phyloP scores from a whole-genome alignment of 2,113 vertebrate species.

The Toxostoma redivivum region DNA sequence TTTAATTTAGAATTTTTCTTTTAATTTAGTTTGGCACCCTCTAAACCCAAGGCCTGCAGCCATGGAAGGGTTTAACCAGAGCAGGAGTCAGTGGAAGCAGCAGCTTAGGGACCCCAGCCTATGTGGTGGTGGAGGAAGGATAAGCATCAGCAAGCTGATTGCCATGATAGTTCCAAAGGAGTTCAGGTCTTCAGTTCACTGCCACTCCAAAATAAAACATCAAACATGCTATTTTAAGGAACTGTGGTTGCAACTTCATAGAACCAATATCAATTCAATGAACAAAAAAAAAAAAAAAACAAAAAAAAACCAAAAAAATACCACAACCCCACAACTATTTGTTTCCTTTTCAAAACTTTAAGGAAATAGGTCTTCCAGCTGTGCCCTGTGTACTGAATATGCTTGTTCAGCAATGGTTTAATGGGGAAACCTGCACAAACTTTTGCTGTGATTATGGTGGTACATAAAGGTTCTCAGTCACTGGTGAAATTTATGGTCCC shows the following conservation, averaged over 20 bases:
- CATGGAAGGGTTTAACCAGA: background rate
- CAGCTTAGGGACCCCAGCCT: accelerated
- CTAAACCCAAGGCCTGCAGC: background rate
- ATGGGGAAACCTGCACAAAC: background rate
- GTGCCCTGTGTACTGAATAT: background rate
- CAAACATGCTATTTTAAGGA: background rate
- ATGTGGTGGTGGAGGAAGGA: background rate
- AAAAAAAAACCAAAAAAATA: too few species aligned
- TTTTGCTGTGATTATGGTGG: background rate
- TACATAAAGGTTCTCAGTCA: background rate
- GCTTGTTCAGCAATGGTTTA: background rate
- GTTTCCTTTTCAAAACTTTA: background rate
- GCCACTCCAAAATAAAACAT: background rate
- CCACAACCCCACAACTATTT: background rate
- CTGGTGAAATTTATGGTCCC: background rate
- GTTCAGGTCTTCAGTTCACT: background rate
- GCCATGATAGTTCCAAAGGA: background rate
- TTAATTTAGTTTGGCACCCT: background rate
- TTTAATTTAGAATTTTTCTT: too few species aligned
- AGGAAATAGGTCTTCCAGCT: background rate
- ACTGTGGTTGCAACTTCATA: background rate
- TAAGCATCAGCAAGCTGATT: background rate
- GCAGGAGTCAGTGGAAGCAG: background rate
- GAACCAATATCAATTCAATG: background rate
- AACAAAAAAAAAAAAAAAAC: background rate